These are phyloP conservation scores for Mareca strepera DNA, from an alignment of 2,797 vertebrate species.

Conservation along the genomic window DNA sequence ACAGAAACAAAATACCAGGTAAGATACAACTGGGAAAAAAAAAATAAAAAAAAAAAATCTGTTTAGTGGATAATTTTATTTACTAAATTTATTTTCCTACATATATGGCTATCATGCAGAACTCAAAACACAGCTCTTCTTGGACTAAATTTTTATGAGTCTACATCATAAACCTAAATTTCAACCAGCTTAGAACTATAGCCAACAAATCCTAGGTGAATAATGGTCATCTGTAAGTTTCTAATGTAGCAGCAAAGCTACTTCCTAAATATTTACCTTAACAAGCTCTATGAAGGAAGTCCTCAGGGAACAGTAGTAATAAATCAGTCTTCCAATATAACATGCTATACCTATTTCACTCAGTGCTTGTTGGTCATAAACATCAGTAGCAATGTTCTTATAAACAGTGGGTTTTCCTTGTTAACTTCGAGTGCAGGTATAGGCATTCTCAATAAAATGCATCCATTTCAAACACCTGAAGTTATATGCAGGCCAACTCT, in stretches of 20 bases:
- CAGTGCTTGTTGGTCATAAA: neutral
- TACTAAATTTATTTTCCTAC: neutral
- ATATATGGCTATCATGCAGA: fast-evolving
- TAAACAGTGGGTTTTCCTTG: fast-evolving
- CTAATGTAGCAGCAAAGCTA: neutral
- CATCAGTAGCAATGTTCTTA: neutral
- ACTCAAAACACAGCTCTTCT: neutral
- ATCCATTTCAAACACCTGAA: neutral
- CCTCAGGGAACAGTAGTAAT: neutral
- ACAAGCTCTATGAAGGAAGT: neutral
- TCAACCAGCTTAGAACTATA: neutral
- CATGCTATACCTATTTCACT: neutral
- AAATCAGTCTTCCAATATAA: neutral
- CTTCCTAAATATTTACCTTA: neutral
- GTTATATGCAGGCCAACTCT: neutral
- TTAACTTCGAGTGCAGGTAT: neutral
- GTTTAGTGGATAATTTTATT: neutral
- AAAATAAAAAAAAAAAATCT: too few relatives aligned
- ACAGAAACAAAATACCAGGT: neutral
- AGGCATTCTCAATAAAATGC: neutral
- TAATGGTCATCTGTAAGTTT: neutral
- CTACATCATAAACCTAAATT: neutral
- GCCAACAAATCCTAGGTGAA: neutral
- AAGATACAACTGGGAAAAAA: neutral
- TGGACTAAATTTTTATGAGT: neutral